Evolutionary conservation across 2,888 invertebrate species (phyloP), one percentile per base, ranked within the genome.

Genomic region (Cremastinae sp.): DNA sequence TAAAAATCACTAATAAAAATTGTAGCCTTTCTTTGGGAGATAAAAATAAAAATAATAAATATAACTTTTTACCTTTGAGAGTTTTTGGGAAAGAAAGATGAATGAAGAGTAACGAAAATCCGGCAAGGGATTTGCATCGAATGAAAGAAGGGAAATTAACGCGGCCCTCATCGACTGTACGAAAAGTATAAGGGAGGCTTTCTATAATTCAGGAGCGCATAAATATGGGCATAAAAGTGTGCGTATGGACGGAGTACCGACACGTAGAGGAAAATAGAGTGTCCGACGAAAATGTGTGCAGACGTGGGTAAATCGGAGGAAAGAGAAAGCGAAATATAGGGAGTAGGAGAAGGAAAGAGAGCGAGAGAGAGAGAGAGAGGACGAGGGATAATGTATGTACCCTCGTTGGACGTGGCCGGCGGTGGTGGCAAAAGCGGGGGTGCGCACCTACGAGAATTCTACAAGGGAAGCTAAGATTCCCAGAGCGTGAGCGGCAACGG

Each of bases 341-440:
- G n/a, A n/a, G n/a, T n/a, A n/a, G n/a, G n/a, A n/a, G n/a, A n/a
- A n/a, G n/a, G n/a, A n/a, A n/a, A n/a, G n/a, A n/a, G n/a, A n/a
- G n/a, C n/a, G 73, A 53, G 59, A 55, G 81, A 80, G 84, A 80
- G 79, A 80, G 80, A 72, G 74, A 80, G 75, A 81, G 83, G 84
- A 83, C 85, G 84, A 83, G 83, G 84, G 83, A 86, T 89, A 88
- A 89, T 88, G 87, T 89, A 89, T 89, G 88, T 89, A 89, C 87
- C 89, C 89, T 85, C 82, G 81, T 82, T 53, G 75, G 66, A 74
- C 65, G 78, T 76, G 66, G 74, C 55, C 61, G 68, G 71, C 20
- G 73, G 61, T 73, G 72, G 75, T 66, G 78, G 75, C 59, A 69
- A 55, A 41, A 62, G 66, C 70, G 78, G 74, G 72, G 74, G 74